Evolutionary conservation across 2,113 vertebrate species (phyloP), one percentile per base, ranked within the genome.

Genomic region (Puntigrus tetrazona): DNA sequence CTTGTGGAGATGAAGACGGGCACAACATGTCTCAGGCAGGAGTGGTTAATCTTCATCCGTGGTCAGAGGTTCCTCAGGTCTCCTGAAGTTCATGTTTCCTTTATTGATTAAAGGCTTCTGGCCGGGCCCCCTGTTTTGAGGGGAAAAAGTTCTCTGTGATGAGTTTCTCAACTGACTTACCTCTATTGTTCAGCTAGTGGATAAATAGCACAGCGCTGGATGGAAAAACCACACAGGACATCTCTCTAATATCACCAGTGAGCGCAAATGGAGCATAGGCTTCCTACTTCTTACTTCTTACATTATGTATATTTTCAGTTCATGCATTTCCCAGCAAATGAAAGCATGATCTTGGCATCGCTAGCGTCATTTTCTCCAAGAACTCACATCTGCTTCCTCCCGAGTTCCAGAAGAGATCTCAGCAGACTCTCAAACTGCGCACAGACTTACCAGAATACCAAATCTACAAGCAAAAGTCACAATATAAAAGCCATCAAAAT

Each of bases 31-130:
- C 90, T 87, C 85, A 91, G 93, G 94, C 93, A 94, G 92, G 90
- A 91, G 92, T 91, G 93, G 94, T 94, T 95, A 93, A 95, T 95
- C 94, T 95, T 94, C 92, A 92, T 94, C 92, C 90, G 89, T 85
- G 92, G 88, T 91, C 90, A 88, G 88, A 92, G 90, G 89, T 92
- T 94, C 87, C 87, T 89, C 88, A 90, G 88, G 92, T 92, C 92
- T 92, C 92, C 90, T 83, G 91, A 94, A 94, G 90, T 92, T 82
- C 91, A 91, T 92, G 92, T 94, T 94, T 94, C 91, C 92, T 91
- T 88, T 94, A 94, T 94, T 93, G 94, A 95, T 95, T 93, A 90
- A 91, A 94, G 92, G 90, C 90, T 92, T 92, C 92, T 89, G 92
- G 93, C 88, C 92, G 90, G 91, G 90, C 90, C 92, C 94, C 90